A percentile compares a stretch with the other conserved stretches of the same genome.
These are phyloP conservation scores for Willowsia nigromaculata DNA, from an alignment of 2,888 invertebrate genomes.

Conservation along the genomic window DNA sequence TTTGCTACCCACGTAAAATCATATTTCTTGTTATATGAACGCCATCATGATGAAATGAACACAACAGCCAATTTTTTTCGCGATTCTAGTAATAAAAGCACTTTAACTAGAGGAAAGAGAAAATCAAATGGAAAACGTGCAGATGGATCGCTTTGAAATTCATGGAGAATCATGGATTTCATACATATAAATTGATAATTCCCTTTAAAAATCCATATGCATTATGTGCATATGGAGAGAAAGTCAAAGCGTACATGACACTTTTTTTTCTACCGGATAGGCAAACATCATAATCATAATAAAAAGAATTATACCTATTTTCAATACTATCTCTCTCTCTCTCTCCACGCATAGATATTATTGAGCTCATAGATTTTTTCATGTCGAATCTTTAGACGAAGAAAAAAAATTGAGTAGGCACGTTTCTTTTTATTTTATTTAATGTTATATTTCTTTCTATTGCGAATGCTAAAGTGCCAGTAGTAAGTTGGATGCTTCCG, in stretches of 20 bases:
- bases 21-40: too few species aligned
- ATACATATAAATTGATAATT: slow-evolving; percentile 72
- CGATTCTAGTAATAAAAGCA: too few species aligned
- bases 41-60: too few species aligned
- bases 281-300: background rate
- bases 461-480: background rate
- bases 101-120: background rate
- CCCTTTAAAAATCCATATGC: slow-evolving; percentile 62
- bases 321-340: background rate
- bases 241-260: too few species aligned
- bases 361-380: slow-evolving; percentile 40
- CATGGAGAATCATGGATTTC: slow-evolving; percentile 44
- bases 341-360: slow-evolving; percentile 9
- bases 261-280: too few species aligned
- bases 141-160: slow-evolving; percentile 39
- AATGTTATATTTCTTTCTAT: background rate
- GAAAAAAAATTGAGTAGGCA: background rate
- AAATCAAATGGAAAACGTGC: background rate
- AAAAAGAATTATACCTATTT: background rate
- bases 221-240: background rate
- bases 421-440: slow-evolving; percentile 38
- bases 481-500: slow-evolving; percentile 5
- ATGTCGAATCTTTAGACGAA: slow-evolving; percentile 12
- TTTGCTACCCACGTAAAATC: too few species aligned
- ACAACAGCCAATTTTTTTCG: too few species aligned